Evolutionary conservation across 2,888 invertebrate genomes (phyloP).

Genomic region (Lasioglossum pauxillum): DNA sequence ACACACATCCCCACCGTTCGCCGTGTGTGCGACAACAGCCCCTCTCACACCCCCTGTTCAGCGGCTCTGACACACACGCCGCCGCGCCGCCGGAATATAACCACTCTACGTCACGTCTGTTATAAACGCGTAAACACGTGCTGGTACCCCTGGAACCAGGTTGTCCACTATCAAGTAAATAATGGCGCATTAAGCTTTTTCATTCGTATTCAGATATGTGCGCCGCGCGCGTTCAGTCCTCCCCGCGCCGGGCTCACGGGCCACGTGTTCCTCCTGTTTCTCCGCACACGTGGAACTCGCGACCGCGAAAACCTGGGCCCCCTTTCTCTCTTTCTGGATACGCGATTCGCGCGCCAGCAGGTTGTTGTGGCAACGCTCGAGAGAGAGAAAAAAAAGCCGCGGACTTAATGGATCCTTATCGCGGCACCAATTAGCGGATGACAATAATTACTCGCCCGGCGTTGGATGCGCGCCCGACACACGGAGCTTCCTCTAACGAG

Average conservation of each 20-base stretch:
- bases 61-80: constrained; percentile 55
- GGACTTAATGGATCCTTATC: constrained; percentile 63
- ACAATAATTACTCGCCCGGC: constrained; percentile 47
- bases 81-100: constrained; percentile 68
- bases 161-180: constrained; percentile 84
- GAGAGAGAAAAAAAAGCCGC: constrained; percentile 2
- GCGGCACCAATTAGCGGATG: constrained; percentile 52
- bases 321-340: neutral
- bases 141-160: constrained; percentile 77
- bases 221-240: constrained; percentile 42
- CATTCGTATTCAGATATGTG: constrained; percentile 76
- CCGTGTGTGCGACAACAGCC: neutral
- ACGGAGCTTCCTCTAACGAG: constrained; percentile 36
- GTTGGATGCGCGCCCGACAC: constrained; percentile 31
- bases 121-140: constrained; percentile 84
- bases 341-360: constrained; percentile 61
- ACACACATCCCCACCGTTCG: neutral
- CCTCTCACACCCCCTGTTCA: neutral
- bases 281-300: constrained; percentile 48
- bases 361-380: constrained; percentile 48
- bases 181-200: constrained; percentile 84
- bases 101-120: constrained; percentile 82
- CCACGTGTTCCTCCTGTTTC: constrained; percentile 37
- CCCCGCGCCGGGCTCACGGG: constrained; percentile 21
- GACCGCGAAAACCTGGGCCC: constrained; percentile 20